Evolutionary conservation across 2,113 vertebrate genomes (phyloP), one percentile per base, ranked within the genome.

Genomic region (Mormyrus iriodes): DNA sequence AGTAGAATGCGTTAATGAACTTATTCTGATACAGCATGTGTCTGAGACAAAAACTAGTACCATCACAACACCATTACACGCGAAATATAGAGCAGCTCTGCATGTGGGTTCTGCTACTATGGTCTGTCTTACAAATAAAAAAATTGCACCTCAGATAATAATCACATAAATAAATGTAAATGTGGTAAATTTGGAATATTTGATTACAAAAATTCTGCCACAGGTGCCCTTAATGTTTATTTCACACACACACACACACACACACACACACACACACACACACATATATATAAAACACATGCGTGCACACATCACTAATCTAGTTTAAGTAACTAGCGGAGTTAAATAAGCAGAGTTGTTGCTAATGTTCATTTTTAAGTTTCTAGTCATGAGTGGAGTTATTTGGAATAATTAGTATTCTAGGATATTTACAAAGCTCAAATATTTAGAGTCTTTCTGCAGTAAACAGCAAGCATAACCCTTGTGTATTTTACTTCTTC

Each of bases 1-100:
- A 99, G 97, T 98, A 97, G 90, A 97, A 96, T 94, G 95, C 96
- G 94, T 93, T 93, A 95, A 96, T 96, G 95, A 96, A 97, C 96
- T 96, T 96, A 95, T 95, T 96, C 94, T 91, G 93, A 95, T 94
- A 94, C 93, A 95, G 94, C 94, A 92, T 93, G 94, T 95, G 95
- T 94, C 92, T 95, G 93, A 94, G 55, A 88, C 87, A 53, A 19
- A 76, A 79, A 79, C 31, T 42, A 39, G 4, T 42, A 79, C 88
- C 53, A 39, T 82, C 44, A 31, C 88, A 86, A 31, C 89, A 87
- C 92, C 95, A 96, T 93, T 94, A 42, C 76, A 42, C 31, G 10
- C 12, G 9, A 79, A 90, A 17, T 93, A 92, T 94, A 95, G 94
- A 94, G 94, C 92, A 93, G 46, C 91, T 89, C 65, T 93, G 92